Conservation (phyloP, 1,140 invertebrate genomes). For the Anoplolepis gracilipes region DNA sequence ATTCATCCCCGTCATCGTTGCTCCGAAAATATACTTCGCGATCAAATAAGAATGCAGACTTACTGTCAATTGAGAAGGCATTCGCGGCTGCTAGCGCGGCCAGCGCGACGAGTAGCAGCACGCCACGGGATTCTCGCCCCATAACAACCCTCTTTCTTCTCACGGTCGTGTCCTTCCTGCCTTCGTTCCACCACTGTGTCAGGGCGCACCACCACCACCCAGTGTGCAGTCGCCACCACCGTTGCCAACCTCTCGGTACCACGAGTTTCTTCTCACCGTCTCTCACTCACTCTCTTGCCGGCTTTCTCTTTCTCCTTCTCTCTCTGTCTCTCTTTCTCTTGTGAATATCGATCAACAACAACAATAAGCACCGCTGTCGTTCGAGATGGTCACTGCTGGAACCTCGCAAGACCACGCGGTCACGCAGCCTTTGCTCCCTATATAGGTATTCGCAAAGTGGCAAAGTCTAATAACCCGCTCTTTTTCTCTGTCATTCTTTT, state of each 20-base stretch:
- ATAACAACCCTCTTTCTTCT: constrained; percentile 74
- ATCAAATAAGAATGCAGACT: constrained; percentile 36
- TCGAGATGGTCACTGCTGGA: constrained; percentile 11
- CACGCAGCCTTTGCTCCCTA: background rate
- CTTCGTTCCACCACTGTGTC: constrained; percentile 60
- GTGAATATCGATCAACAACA: constrained; percentile 65
- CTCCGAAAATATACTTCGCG: background rate
- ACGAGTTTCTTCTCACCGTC: constrained; percentile 27
- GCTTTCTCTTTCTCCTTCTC: background rate
- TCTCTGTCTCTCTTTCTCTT: background rate
- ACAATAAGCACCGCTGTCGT: constrained; percentile 33
- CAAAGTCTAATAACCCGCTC: background rate
- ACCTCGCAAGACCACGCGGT: constrained; percentile 59
- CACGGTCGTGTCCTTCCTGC: constrained; percentile 61
- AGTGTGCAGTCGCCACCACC: background rate
- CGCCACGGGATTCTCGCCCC: constrained; percentile 71
- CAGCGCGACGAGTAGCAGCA: constrained; percentile 61
- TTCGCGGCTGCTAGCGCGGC: constrained; percentile 52
- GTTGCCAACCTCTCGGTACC: constrained; percentile 39
- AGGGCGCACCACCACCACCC: constrained; percentile 41
- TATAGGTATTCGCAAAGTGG: constrained; percentile 39
- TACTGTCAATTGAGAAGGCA: constrained; percentile 69
- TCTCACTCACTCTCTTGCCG: background rate
- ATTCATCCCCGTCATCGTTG: background rate
- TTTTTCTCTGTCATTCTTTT: background rate